phyloP scores from a whole-genome alignment of 2,888 invertebrate species.

The Lithophane semibrunnea region DNA sequence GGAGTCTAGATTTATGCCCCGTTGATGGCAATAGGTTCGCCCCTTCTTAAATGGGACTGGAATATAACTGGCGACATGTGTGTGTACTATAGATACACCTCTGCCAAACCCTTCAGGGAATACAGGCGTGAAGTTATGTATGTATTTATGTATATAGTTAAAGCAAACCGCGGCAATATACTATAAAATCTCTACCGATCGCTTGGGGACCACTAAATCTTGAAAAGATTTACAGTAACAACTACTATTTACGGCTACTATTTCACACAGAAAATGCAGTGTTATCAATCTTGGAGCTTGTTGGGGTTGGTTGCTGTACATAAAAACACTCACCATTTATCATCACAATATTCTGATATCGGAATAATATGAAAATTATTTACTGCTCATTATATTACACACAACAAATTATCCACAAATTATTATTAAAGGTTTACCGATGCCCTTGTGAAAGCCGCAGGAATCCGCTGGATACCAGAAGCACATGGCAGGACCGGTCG shows the following conservation, averaged over 20 bases:
- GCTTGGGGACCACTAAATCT: slow-evolving; percentile 22
- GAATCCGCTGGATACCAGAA: not conserved
- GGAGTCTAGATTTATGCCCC: too few species aligned
- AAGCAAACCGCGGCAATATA: not conserved
- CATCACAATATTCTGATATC: not conserved
- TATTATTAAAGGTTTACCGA: not conserved
- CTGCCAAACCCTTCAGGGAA: not conserved
- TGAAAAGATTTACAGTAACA: slow-evolving; percentile 15
- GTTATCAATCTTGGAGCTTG: not conserved
- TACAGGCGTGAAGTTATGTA: not conserved
- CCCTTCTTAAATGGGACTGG: too few species aligned
- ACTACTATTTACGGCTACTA: slow-evolving; percentile 9
- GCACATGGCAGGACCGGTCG: not conserved
- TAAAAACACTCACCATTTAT: too few species aligned
- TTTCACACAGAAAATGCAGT: slow-evolving; percentile 8
- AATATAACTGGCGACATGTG: not conserved
- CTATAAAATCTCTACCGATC: not conserved
- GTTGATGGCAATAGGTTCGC: too few species aligned
- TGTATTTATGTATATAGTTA: not conserved
- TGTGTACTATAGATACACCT: not conserved
- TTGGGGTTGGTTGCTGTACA: not conserved
- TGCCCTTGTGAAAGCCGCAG: not conserved
- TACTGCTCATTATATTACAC: not conserved
- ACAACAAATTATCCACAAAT: not conserved
- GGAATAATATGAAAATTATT: not conserved